Evolutionary conservation across 2,888 invertebrate genomes (phyloP).

Genomic region (Phytoseiulus persimilis): DNA sequence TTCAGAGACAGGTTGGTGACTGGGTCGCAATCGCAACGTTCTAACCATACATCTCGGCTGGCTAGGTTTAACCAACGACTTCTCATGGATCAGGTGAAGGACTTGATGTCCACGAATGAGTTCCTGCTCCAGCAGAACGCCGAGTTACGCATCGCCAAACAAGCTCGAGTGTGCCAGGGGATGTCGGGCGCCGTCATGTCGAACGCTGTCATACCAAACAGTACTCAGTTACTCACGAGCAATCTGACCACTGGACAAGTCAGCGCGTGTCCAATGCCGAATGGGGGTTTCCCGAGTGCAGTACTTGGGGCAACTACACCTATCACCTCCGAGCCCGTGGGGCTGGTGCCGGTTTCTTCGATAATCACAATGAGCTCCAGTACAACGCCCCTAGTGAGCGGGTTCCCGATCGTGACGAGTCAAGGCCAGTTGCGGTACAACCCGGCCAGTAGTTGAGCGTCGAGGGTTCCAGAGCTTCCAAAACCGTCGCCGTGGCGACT

Average conservation of each 20-base stretch:
- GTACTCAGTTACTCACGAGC: not conserved
- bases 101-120: conserved; percentile 67
- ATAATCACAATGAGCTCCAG: conserved; percentile 21
- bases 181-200: conserved; percentile 30
- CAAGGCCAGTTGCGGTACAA: conserved; percentile 29
- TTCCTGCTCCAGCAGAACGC: conserved; percentile 70
- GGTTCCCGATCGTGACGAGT: conserved; percentile 31
- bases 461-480: not conserved
- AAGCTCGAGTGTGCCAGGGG: conserved; percentile 45
- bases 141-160: conserved; percentile 59
- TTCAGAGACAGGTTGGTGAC: not conserved
- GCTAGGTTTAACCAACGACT: no score
- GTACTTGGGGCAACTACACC: conserved; percentile 21
- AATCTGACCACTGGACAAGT: conserved; percentile 45
- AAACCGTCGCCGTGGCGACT: no score
- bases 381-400: conserved; percentile 8
- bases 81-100: conserved; percentile 63
- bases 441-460: not conserved
- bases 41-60: no score
- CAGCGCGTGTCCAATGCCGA: not conserved
- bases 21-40: no score
- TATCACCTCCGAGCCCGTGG: conserved; percentile 34
- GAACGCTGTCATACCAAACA: conserved; percentile 15
- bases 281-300: not conserved
- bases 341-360: conserved; percentile 22